Evolutionary conservation across 2,113 vertebrate genomes (phyloP).

Genomic region (Vulpes vulpes): DNA sequence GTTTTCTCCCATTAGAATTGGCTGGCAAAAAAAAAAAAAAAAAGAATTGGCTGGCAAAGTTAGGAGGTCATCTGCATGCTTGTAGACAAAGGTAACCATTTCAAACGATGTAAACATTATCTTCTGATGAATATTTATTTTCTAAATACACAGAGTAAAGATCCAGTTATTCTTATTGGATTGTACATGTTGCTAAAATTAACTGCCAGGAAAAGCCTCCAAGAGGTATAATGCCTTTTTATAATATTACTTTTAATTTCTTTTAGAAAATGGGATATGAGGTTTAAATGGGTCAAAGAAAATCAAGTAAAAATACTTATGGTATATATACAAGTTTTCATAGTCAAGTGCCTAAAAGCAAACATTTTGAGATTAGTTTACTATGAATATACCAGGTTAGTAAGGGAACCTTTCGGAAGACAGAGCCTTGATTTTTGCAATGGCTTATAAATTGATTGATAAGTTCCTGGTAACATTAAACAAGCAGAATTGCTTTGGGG

Average conservation of each 20-base stretch:
- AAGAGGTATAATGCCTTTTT: constrained; percentile 36
- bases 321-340: constrained; percentile 53
- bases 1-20: constrained; percentile 30
- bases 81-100: constrained; percentile 58
- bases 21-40: neutral
- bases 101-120: constrained; percentile 55
- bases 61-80: constrained; percentile 21
- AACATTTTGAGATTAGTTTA: constrained; percentile 35
- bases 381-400: neutral
- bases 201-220: neutral
- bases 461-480: constrained; percentile 41
- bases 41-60: constrained; percentile 35
- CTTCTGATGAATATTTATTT: constrained; percentile 62
- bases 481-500: neutral
- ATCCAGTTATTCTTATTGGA: neutral
- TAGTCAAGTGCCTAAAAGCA: constrained; percentile 52
- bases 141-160: constrained; percentile 1
- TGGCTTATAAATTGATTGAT: neutral
- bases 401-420: neutral
- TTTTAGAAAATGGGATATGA: constrained; percentile 57
- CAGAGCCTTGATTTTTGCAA: neutral
- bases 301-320: constrained; percentile 64
- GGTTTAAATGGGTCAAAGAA: constrained; percentile 42
- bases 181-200: constrained; percentile 37
- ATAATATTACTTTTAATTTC: constrained; percentile 55